Conservation (phyloP, 2,797 vertebrate species). For the Cryptoprocta ferox region DNA sequence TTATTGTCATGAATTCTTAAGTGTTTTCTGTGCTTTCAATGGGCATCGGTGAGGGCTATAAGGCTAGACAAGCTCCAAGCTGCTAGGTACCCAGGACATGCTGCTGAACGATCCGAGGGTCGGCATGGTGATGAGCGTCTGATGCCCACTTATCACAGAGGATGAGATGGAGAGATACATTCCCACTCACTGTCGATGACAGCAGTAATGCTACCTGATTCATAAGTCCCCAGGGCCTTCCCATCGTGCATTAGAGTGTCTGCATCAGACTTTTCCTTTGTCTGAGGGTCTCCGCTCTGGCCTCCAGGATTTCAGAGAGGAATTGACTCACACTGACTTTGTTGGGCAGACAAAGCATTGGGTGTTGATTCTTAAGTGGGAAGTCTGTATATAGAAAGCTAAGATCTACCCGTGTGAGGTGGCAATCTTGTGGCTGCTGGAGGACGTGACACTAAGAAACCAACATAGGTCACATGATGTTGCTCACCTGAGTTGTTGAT, state of each 20-base stretch:
- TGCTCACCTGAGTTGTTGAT: background rate
- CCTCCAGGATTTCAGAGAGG: slow-evolving; percentile 83
- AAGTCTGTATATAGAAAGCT: background rate
- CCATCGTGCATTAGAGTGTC: slow-evolving; percentile 70
- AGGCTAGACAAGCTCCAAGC: background rate
- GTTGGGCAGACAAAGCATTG: slow-evolving; percentile 53
- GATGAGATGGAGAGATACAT: slow-evolving; percentile 40
- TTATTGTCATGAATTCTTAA: slow-evolving; percentile 25
- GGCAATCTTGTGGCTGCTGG: background rate
- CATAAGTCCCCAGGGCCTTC: slow-evolving; percentile 39
- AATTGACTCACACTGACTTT: slow-evolving; percentile 82
- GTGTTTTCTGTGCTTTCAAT: background rate
- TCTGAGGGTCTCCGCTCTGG: slow-evolving; percentile 72
- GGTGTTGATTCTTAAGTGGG: background rate
- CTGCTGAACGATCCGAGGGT: background rate
- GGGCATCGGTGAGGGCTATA: background rate
- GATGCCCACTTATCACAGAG: slow-evolving; percentile 56
- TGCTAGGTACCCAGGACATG: background rate
- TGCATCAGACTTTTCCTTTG: slow-evolving; percentile 38
- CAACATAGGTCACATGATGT: background rate
- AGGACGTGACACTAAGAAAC: background rate
- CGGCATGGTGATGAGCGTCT: slow-evolving; percentile 59
- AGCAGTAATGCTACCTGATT: slow-evolving; percentile 79
- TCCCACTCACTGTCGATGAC: slow-evolving; percentile 70
- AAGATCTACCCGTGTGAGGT: background rate